phyloP scores from a whole-genome alignment of 2,113 vertebrate genomes.

The Rhagologus leucostigma region DNA sequence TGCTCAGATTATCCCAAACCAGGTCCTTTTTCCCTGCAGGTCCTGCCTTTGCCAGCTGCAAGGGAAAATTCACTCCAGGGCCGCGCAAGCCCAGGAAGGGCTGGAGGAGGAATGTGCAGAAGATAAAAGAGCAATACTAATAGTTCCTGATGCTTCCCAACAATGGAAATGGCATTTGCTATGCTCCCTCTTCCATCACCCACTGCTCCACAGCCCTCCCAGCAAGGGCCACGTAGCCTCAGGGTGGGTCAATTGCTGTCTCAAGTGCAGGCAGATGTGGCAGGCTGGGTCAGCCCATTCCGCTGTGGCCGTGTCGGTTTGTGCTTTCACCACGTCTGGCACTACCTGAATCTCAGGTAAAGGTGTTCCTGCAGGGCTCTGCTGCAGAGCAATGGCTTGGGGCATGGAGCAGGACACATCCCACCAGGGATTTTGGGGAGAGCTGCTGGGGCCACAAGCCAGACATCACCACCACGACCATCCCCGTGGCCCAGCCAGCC shows the following conservation, averaged over 20 bases:
- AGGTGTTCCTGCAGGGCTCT: neutral
- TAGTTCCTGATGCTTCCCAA: neutral
- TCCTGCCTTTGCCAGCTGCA: neutral
- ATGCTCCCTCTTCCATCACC: neutral
- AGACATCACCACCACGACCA: fast-evolving
- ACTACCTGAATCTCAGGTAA: neutral
- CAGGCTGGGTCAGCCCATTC: neutral
- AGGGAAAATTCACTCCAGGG: neutral
- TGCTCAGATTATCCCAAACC: neutral
- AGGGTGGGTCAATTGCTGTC: neutral
- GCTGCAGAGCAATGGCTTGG: neutral
- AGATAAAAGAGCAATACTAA: neutral
- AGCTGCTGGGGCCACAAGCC: fast-evolving
- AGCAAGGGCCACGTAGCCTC: fast-evolving
- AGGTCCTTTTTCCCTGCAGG: neutral
- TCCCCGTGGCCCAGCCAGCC: fast-evolving
- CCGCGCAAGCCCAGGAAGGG: neutral
- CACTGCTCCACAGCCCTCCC: neutral
- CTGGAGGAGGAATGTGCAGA: neutral
- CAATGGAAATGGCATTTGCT: neutral
- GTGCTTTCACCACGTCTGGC: fast-evolving
- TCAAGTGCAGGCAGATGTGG: fast-evolving
- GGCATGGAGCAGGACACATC: fast-evolving
- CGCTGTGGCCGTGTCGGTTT: fast-evolving
- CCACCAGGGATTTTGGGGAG: neutral